Evolutionary conservation across 1,140 invertebrate species (phyloP).

Genomic region (Nebria ingens): DNA sequence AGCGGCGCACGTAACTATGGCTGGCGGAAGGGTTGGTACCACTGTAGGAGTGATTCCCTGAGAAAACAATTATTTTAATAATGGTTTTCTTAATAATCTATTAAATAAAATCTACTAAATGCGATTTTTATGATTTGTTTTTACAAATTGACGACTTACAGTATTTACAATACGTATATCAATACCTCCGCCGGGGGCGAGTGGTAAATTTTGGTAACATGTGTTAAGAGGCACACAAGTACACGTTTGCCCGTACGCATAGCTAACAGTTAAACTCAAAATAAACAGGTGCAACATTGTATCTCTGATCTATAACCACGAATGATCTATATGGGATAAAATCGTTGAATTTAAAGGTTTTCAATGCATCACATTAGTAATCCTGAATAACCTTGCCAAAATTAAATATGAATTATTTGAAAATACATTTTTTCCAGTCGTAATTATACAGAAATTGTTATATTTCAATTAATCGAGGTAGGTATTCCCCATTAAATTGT

Average conservation of each 20-base stretch:
- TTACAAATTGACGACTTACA: background rate
- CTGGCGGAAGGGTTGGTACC: background rate
- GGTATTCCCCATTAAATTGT: too few species aligned
- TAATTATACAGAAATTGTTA: too few species aligned
- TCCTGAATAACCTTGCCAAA: too few species aligned
- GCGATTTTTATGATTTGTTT: background rate
- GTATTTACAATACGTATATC: constrained; percentile 5
- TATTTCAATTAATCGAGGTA: too few species aligned
- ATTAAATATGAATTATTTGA: too few species aligned
- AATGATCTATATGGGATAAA: too few species aligned
- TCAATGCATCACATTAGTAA: too few species aligned
- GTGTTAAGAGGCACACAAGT: background rate
- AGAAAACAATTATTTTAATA: background rate
- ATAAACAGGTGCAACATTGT: too few species aligned
- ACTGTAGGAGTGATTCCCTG: background rate
- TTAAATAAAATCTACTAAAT: background rate
- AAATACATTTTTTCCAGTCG: too few species aligned
- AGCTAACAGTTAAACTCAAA: too few species aligned
- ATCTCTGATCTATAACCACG: too few species aligned
- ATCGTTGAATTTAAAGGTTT: too few species aligned
- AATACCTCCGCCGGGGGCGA: constrained; percentile 5
- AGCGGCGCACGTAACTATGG: constrained; percentile 25
- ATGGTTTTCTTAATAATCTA: background rate
- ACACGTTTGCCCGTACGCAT: background rate
- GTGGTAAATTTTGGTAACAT: background rate